Conservation (phyloP, 23 tunicate genomes). For the Styela plicata region DNA sequence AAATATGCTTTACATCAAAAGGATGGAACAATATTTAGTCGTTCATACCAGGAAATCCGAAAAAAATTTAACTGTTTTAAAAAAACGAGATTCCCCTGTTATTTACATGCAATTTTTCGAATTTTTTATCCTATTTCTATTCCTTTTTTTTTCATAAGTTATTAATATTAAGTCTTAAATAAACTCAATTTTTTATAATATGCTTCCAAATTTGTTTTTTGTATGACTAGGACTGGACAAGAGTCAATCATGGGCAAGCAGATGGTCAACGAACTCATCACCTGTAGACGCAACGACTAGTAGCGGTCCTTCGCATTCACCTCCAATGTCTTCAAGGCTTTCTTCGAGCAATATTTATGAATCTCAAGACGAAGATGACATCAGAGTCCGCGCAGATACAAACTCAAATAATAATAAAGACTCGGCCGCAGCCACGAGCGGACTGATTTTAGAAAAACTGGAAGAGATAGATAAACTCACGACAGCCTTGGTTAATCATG, state of each 20-base stretch:
- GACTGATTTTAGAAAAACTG: conserved; percentile 11
- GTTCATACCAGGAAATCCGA: no score
- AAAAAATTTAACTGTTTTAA: no score
- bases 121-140: no score
- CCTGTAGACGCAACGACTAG: background rate
- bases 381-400: background rate
- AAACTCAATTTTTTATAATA: no score
- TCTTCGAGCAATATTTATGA: background rate
- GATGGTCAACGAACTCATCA: background rate
- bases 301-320: background rate
- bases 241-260: background rate
- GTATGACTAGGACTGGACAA: background rate
- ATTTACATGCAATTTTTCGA: no score
- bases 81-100: no score
- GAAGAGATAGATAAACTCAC: conserved; percentile 26
- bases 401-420: background rate
- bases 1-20: no score
- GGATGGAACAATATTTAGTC: no score
- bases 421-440: background rate
- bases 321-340: background rate
- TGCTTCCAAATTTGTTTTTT: no score
- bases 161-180: no score
- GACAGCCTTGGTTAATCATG: background rate
- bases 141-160: no score
- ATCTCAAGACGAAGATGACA: background rate